A percentile compares a stretch with the other conserved stretches of the same genome.
Evolutionary conservation across 2,797 vertebrate genomes (phyloP).

Genomic region (Potorous gilbertii): DNA sequence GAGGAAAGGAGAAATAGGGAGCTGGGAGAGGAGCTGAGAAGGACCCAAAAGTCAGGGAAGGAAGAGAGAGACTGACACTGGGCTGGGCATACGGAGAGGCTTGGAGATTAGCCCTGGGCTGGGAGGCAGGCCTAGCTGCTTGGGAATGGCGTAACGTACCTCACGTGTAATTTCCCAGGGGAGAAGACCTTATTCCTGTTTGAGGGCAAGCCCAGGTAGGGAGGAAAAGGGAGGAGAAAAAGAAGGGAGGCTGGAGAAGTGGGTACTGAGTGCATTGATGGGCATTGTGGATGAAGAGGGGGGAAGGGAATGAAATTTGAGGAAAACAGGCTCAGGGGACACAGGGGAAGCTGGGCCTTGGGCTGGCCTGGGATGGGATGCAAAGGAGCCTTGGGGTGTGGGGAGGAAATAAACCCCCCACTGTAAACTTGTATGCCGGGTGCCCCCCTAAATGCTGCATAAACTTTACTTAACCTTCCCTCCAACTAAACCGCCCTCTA

Average conservation of each 20-base stretch:
- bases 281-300: background rate
- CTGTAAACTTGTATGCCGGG: conserved; percentile 49
- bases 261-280: background rate
- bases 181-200: background rate
- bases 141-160: background rate
- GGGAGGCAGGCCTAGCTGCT: background rate
- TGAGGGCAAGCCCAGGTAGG: too few species aligned
- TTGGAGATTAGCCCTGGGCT: background rate
- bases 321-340: background rate
- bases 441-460: conserved; percentile 74
- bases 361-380: background rate
- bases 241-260: background rate
- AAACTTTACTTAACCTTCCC: conserved; percentile 78
- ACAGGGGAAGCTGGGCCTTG: background rate
- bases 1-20: background rate
- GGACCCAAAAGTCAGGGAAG: too few species aligned
- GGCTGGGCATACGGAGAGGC: too few species aligned
- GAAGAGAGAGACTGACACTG: background rate
- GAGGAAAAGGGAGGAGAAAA: background rate
- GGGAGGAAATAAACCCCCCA: conserved; percentile 49
- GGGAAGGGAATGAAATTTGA: background rate
- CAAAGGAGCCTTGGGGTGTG: background rate
- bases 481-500: conserved; percentile 79
- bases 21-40: background rate
- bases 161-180: background rate